Evolutionary conservation across 2,113 vertebrate genomes (phyloP).

Genomic region (Chiloscyllium plagiosum): DNA sequence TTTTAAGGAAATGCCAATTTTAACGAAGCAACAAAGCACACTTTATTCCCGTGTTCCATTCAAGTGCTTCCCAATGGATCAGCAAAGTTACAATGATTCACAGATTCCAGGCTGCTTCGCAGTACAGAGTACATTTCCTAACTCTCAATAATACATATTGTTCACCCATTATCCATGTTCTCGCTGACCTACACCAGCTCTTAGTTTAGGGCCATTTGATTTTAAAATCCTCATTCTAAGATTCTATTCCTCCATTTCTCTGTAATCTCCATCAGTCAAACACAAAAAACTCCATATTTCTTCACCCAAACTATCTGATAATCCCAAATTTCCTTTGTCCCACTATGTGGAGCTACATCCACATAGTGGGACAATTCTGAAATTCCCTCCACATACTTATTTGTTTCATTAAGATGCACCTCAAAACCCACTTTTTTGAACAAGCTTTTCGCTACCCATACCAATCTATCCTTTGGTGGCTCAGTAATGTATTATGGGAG

Average conservation of each 20-base stretch:
- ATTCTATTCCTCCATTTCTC: neutral
- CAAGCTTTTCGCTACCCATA: neutral
- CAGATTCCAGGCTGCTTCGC: neutral
- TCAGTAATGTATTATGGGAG: neutral
- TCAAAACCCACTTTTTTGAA: neutral
- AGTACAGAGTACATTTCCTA: neutral
- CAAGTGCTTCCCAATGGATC: neutral
- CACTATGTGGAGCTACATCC: neutral
- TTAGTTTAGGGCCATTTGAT: neutral
- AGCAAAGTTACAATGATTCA: neutral
- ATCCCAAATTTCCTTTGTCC: neutral
- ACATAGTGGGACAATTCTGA: neutral
- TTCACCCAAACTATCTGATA: neutral
- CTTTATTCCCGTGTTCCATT: neutral
- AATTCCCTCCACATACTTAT: neutral
- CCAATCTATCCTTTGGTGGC: neutral
- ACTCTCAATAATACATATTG: neutral
- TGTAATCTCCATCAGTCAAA: neutral
- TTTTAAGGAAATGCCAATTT: neutral
- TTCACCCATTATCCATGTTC: too few species aligned
- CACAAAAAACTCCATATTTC: neutral
- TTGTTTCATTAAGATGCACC: neutral
- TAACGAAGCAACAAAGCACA: neutral
- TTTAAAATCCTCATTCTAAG: neutral
- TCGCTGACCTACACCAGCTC: neutral